Base-by-base conservation (phyloP, 1,140 invertebrate genomes). In the Drosophila watanabei region DNA sequence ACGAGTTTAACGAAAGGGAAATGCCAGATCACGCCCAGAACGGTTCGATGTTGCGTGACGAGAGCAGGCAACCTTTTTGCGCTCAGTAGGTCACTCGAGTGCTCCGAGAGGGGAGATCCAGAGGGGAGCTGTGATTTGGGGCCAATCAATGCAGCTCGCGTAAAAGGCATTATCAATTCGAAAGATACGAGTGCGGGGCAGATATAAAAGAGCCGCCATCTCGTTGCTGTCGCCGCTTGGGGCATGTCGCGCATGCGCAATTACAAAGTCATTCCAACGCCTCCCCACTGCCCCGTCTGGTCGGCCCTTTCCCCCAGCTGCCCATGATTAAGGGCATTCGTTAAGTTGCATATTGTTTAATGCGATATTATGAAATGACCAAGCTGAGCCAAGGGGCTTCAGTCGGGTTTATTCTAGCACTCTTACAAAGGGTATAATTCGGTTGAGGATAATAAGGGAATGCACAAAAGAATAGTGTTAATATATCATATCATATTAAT, bases 161-260 rank as follows among this genome's bases (percentile, higher is more conserved):
- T 80, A 84, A 83, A 80, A 64, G 72, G 65, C 82, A 85, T 78
- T 85, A 85, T 85, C 68, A 78, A 81, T 82, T 63, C 63, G 66
- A 32, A 64, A 69, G 52, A 75, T 70, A 59, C 37, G 72, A 46
- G 35, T 62, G 57, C 75, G 52, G 57, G 43, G 16, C 39, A 57
- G 30, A 71, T 75, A 71, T 84, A 81, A 88, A 88, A 86, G 72
- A 52, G 49, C 84, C 84, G 84, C 68, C 80, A 37, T 37, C 66
- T 45, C 46, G 66, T 37, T 65, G 66, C 52, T 65, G 48, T 46
- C 69, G 75, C 60, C 46, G 75, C 75, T 62, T 79, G 79, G 62
- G 46, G 83, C 83, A 86, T 86, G 83, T 86, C 70, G 83, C 85
- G 85, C 84, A 88, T 89, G 85, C 85, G 85, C 84, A 89, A 88